These are phyloP conservation scores for Enteromius argenteus DNA, from an alignment of 2,797 vertebrate species.

Conservation along the genomic window DNA sequence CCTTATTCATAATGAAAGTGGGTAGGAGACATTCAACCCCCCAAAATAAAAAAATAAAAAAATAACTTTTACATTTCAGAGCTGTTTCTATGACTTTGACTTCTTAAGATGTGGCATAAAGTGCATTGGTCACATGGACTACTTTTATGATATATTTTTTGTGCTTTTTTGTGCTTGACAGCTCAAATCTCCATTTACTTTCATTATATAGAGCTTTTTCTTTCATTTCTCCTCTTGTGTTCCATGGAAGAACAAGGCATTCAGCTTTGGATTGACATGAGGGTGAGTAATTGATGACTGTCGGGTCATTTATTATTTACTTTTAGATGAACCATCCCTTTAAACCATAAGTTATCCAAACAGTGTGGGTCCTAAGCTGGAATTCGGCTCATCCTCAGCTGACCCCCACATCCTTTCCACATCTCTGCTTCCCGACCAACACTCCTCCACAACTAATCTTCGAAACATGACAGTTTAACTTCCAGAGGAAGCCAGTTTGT, in stretches of 20 bases:
- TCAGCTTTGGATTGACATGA: neutral
- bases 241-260: neutral
- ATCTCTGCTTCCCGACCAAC: constrained; percentile 30
- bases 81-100: neutral
- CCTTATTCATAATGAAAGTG: neutral
- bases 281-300: too few relatives aligned
- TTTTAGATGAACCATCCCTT: neutral
- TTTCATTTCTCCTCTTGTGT: neutral
- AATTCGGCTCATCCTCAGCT: constrained; percentile 40
- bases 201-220: neutral
- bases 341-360: constrained; percentile 26
- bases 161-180: neutral
- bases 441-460: constrained; percentile 43
- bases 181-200: neutral
- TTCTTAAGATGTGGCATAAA: neutral
- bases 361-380: constrained; percentile 18
- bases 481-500: constrained; percentile 21
- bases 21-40: too few relatives aligned
- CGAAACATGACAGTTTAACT: constrained; percentile 43
- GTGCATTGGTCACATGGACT: neutral
- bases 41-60: neutral
- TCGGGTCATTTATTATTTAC: neutral
- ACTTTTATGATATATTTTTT: neutral
- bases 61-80: neutral
- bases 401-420: constrained; percentile 41